phyloP scores from a whole-genome alignment of 2,113 vertebrate genomes.

The Pomatostomus ruficeps region DNA sequence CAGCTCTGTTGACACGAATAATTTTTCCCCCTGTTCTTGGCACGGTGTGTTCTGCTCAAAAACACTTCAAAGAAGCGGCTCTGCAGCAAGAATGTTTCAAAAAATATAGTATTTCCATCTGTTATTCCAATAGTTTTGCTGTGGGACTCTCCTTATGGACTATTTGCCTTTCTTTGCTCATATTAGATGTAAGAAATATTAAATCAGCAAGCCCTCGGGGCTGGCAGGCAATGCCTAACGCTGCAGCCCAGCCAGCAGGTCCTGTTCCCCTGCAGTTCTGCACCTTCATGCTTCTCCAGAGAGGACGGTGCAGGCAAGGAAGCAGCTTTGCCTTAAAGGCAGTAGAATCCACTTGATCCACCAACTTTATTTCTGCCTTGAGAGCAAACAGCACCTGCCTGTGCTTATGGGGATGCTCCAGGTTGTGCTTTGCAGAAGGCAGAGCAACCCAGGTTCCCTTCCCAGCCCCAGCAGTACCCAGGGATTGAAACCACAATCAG shows the following conservation, averaged over 20 bases:
- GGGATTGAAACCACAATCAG: rapidly evolving
- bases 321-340: slow-evolving; percentile 38
- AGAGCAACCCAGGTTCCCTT: background rate
- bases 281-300: background rate
- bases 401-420: background rate
- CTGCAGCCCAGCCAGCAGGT: slow-evolving; percentile 10
- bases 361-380: slow-evolving; percentile 38
- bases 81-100: slow-evolving; percentile 71
- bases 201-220: slow-evolving; percentile 25
- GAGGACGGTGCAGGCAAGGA: background rate
- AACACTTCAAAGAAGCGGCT: slow-evolving; percentile 68
- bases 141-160: slow-evolving; percentile 55
- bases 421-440: background rate
- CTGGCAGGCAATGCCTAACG: slow-evolving; percentile 10
- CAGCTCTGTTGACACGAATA: slow-evolving; percentile 54
- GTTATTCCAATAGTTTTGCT: slow-evolving; percentile 70
- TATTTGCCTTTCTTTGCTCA: slow-evolving; percentile 59
- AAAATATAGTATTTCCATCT: slow-evolving; percentile 75
- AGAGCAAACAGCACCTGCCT: background rate
- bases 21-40: slow-evolving; percentile 53
- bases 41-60: slow-evolving; percentile 53
- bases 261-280: background rate
- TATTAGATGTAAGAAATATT: slow-evolving; percentile 47
- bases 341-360: slow-evolving; percentile 37
- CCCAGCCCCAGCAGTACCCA: background rate